These are phyloP conservation scores for Sitophilus oryzae DNA, from an alignment of 1,140 invertebrate species.

Conservation along the genomic window DNA sequence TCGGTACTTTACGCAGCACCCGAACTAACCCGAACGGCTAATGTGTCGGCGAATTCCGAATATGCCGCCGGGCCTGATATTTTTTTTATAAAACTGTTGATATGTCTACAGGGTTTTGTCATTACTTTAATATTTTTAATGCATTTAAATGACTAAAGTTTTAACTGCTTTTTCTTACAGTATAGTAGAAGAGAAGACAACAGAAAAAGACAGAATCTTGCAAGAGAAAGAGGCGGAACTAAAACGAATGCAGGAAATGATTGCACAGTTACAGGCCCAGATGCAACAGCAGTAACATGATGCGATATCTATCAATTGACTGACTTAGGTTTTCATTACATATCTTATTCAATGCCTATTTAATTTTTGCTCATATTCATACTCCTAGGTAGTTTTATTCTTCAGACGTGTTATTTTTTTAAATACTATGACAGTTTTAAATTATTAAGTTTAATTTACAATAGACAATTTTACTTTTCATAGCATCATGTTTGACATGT, in stretches of 20 bases:
- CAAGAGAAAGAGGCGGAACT: conserved; percentile 88
- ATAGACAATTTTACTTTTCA: too few species aligned
- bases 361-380: conserved; percentile 2
- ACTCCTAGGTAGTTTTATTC: too few species aligned
- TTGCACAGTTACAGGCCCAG: conserved; percentile 91
- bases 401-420: too few species aligned
- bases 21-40: too few species aligned
- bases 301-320: not conserved
- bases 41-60: too few species aligned
- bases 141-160: not conserved
- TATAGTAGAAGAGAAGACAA: conserved; percentile 43
- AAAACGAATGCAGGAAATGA: conserved; percentile 89
- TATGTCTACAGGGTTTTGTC: too few species aligned
- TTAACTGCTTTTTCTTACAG: conserved; percentile 25
- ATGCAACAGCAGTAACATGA: conserved; percentile 61
- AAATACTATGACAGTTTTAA: too few species aligned
- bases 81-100: too few species aligned
- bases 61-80: too few species aligned
- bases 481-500: too few species aligned
- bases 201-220: conserved; percentile 76
- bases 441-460: too few species aligned
- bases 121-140: not conserved
- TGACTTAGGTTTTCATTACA: conserved; percentile 1
- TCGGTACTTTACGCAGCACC: too few species aligned
- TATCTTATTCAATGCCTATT: not conserved